Evolutionary conservation across 2,113 vertebrate genomes (phyloP).

Genomic region (Lontra canadensis): DNA sequence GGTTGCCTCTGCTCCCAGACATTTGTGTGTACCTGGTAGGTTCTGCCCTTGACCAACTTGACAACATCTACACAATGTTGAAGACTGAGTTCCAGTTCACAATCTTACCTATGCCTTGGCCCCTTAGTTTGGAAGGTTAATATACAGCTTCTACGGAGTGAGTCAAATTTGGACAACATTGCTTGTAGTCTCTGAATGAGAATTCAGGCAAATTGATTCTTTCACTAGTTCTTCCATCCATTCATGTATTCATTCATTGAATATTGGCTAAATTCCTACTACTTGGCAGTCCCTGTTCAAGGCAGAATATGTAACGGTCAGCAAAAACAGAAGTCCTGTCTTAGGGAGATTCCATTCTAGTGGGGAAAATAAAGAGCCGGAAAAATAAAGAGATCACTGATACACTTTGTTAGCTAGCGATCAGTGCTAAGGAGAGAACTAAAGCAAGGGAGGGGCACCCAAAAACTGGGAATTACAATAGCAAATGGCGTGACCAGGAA

Average conservation of each 20-base stretch:
- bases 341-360: background rate
- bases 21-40: background rate
- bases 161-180: background rate
- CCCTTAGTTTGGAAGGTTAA: background rate
- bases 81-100: background rate
- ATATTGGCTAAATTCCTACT: background rate
- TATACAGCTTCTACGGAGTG: background rate
- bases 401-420: background rate
- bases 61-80: background rate
- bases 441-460: background rate
- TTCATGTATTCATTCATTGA: background rate
- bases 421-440: background rate
- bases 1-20: background rate
- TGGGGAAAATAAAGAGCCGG: background rate
- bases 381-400: background rate
- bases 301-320: background rate
- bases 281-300: background rate
- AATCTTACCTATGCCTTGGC: background rate
- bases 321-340: background rate
- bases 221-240: background rate
- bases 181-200: background rate
- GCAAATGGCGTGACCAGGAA: fast-evolving
- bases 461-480: background rate
- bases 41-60: background rate
- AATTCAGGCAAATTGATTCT: background rate